phyloP scores from a whole-genome alignment of 92 coral and sea anemone genomes.

The Micromussa lordhowensis region DNA sequence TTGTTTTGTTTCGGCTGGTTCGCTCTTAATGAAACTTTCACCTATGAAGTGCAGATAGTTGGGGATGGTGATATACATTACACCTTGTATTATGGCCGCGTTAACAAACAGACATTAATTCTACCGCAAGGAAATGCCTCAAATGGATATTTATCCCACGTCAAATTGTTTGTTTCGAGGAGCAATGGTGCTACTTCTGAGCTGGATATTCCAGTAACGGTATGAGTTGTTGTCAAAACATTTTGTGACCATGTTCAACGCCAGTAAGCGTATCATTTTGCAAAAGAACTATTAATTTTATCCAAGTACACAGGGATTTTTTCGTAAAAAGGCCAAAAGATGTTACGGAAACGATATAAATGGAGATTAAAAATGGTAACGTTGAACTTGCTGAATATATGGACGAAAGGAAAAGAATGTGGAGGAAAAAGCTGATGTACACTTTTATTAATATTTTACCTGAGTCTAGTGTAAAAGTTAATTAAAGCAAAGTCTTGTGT shows the following conservation, averaged over 20 bases:
- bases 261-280: not conserved
- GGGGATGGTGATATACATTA: constrained; percentile 3
- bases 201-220: constrained; percentile 21
- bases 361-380: too few relatives aligned
- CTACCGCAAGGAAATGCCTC: constrained; percentile 34
- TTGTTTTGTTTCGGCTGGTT: constrained; percentile 9
- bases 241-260: too few relatives aligned
- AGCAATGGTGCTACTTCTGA: constrained; percentile 27
- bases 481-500: not conserved
- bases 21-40: constrained; percentile 12
- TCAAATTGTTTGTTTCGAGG: constrained; percentile 12
- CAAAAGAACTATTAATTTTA: not conserved
- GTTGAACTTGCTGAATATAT: too few relatives aligned
- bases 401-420: too few relatives aligned
- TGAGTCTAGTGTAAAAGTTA: too few relatives aligned
- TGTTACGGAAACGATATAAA: too few relatives aligned
- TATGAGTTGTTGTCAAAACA: not conserved
- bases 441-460: too few relatives aligned
- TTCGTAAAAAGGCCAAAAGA: too few relatives aligned
- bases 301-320: too few relatives aligned
- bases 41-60: constrained; percentile 16
- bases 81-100: constrained; percentile 7
- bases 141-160: not conserved
- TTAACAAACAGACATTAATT: not conserved
- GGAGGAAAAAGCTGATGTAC: too few relatives aligned